phyloP scores from a whole-genome alignment of 2,113 vertebrate genomes.

The Casuarius casuarius region DNA sequence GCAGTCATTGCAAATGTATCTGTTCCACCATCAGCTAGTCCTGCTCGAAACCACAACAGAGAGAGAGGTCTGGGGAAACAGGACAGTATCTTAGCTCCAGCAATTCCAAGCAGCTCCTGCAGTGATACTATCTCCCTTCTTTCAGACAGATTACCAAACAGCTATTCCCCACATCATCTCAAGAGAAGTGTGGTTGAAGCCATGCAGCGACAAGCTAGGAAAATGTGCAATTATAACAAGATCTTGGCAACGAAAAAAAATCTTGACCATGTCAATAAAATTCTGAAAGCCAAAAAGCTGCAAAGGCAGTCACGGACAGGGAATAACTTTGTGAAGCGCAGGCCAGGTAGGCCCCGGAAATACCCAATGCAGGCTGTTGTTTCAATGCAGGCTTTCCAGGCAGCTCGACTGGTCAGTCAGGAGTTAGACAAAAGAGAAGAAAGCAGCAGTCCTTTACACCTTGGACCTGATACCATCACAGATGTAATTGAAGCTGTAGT shows the following conservation, averaged over 20 bases:
- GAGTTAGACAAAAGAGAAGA: constrained; percentile 52
- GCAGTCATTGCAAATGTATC: constrained; percentile 60
- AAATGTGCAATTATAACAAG: constrained; percentile 85
- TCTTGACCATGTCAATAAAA: constrained; percentile 85
- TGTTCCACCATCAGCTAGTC: constrained; percentile 60
- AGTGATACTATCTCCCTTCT: constrained; percentile 43
- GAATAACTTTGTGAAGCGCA: constrained; percentile 87
- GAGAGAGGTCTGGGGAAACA: constrained; percentile 72
- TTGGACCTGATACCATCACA: constrained; percentile 73
- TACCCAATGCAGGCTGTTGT: constrained; percentile 80
- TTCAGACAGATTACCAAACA: constrained; percentile 48
- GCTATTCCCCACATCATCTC: constrained; percentile 70
- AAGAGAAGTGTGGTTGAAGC: constrained; percentile 83
- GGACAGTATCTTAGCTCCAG: constrained; percentile 46
- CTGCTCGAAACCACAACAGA: constrained; percentile 64
- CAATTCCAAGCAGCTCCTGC: constrained; percentile 10
- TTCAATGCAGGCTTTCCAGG: constrained; percentile 76
- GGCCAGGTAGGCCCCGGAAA: constrained; percentile 92
- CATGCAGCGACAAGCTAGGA: constrained; percentile 82
- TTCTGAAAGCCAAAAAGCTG: constrained; percentile 85
- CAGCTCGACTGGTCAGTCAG: constrained; percentile 53
- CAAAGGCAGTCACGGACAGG: constrained; percentile 81
- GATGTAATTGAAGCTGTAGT: constrained; percentile 86
- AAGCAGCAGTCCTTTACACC: constrained; percentile 55
- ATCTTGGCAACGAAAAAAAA: constrained; percentile 87